Base-by-base conservation (phyloP, 2,797 vertebrate species). In the Enteromius unitaeniatus region DNA sequence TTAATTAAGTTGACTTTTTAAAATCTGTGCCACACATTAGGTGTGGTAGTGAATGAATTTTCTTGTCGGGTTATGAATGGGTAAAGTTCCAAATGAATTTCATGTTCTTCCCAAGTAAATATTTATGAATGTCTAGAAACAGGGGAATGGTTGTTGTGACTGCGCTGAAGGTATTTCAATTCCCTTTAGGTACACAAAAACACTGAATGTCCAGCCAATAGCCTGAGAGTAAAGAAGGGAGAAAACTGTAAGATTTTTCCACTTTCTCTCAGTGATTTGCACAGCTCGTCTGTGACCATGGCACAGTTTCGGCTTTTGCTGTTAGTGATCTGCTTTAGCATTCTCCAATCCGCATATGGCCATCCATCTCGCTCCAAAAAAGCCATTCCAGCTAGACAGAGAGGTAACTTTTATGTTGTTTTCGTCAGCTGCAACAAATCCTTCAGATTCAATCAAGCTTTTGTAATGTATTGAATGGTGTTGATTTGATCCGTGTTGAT, bases 361-460 rank as follows among this genome's bases (percentile, higher is more conserved):
- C 93, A 89, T 78, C 88, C 95, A 1, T 90, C 96, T 89, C 96
- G 91, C 83, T 84, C 91, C 85, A 98, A 93, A 90, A 97, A 97
- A 89, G 96, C 96, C 74, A 88, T 90, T 90, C 94, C 96, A 79
- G 90, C 94, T 70, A 95, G 92, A 45, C 96, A 95, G 88, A 95
- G 95, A 91, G 97, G 97, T 99, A 96, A 92, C 9, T 69, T 37
- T 45, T 53, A 69, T 69, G 3, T 64, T 40, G 42, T 15, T 76
- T 58, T 76, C 31, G 3, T 64, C 2, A 31, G 3, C 26, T 8
- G 60, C 60, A 31, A 3, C 60, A 8, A 31, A 28, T 15, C 26
- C 26, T 28, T 62, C 13, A 62, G 6, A 64, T 64, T 31, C 13
- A 64, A 0, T 64, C 60, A 31, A 64, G 28, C 14, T 31, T 62